Conservation (phyloP, 2,888 invertebrate genomes). For the Trichacis sp. region DNA sequence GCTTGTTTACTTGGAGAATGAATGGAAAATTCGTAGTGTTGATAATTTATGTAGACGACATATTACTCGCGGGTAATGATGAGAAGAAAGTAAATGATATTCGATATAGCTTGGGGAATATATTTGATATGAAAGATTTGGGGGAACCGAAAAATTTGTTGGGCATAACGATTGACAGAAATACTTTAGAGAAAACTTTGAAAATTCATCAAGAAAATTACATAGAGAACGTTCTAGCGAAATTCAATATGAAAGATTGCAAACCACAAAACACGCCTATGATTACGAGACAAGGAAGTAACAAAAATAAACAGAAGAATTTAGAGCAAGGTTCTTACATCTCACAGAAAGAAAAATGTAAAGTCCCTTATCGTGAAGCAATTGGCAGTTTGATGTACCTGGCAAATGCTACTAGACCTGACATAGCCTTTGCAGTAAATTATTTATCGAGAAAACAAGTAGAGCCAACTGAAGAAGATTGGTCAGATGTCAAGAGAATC, state of each 20-base stretch:
- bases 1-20: no score
- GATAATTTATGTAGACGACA: conserved; percentile 29
- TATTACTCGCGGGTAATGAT: conserved; percentile 35
- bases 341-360: no score
- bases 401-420: no score
- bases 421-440: conserved; percentile 28
- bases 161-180: no score
- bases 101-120: conserved; percentile 28
- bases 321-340: conserved; percentile 8
- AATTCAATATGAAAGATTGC: no score
- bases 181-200: conserved; percentile 24
- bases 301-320: conserved; percentile 2
- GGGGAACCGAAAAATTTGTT: no score
- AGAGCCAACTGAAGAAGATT: conserved; percentile 20
- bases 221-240: no score
- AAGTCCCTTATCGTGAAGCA: conserved; percentile 43
- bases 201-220: conserved; percentile 17
- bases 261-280: no score
- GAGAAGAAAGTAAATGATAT: conserved; percentile 31
- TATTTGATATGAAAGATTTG: no score
- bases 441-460: conserved; percentile 25
- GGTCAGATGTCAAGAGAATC: conserved; percentile 29
- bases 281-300: conserved; percentile 21
- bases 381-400: conserved; percentile 31
- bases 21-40: conserved; percentile 43